Percentiles rank a stretch among this genome's conserved stretches.
Evolutionary conservation across 1,140 invertebrate genomes (phyloP).

Genomic region (Papilio dardanus): DNA sequence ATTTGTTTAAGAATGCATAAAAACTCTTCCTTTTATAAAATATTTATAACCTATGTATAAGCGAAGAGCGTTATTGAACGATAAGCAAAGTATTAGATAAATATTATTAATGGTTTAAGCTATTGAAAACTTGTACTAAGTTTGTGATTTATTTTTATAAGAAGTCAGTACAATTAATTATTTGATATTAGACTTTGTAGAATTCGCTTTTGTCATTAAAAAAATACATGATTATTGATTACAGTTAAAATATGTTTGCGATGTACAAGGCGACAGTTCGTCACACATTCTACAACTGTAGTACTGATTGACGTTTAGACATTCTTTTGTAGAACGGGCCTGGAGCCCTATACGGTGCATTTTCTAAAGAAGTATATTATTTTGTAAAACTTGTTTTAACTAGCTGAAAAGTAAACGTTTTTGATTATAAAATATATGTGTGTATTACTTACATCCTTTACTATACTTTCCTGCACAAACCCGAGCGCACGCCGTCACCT

Average conservation of each 20-base stretch:
- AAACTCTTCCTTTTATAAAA: slow-evolving; percentile 61
- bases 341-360: slow-evolving; percentile 48
- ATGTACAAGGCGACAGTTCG: slow-evolving; percentile 25
- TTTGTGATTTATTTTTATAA: slow-evolving; percentile 66
- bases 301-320: slow-evolving; percentile 25
- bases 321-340: slow-evolving; percentile 44
- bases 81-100: slow-evolving; percentile 43
- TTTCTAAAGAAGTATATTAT: slow-evolving; percentile 61
- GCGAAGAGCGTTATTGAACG: too few relatives aligned
- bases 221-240: slow-evolving; percentile 56
- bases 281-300: slow-evolving; percentile 10
- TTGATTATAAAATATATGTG: slow-evolving; percentile 53
- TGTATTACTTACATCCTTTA: background rate
- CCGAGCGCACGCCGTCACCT: too few relatives aligned
- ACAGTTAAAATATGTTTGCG: slow-evolving; percentile 47
- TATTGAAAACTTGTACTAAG: slow-evolving; percentile 50
- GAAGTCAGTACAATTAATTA: slow-evolving; percentile 53
- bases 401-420: slow-evolving; percentile 58
- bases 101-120: slow-evolving; percentile 43
- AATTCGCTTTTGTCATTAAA: slow-evolving; percentile 55
- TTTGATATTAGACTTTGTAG: slow-evolving; percentile 64
- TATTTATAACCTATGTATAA: slow-evolving; percentile 51
- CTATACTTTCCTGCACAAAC: too few relatives aligned
- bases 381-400: slow-evolving; percentile 60
- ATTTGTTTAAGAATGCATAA: slow-evolving; percentile 78